These are phyloP conservation scores for Clepsis dumicolana DNA, from an alignment of 2,888 invertebrate species.

Conservation along the genomic window DNA sequence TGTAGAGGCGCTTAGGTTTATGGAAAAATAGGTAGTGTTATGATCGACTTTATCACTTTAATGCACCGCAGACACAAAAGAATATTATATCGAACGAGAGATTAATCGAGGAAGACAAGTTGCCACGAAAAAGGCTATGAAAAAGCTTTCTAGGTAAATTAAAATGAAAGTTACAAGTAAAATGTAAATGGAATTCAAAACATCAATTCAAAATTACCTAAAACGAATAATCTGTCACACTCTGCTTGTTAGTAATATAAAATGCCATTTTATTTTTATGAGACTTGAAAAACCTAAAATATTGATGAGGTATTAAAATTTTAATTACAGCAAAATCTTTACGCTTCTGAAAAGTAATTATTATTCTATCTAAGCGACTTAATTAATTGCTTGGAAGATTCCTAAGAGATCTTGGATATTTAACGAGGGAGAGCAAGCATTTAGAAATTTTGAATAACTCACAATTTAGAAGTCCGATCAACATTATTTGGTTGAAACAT, in stretches of 20 bases:
- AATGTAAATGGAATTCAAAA: too few species aligned
- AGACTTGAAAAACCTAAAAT: conserved; percentile 14
- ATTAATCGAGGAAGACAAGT: too few species aligned
- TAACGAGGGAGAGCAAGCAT: conserved; percentile 36
- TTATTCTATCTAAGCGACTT: conserved; percentile 43
- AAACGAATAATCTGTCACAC: not conserved
- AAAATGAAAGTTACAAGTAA: too few species aligned
- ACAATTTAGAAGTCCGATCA: conserved; percentile 39
- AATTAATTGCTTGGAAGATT: conserved; percentile 37
- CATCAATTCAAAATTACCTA: too few species aligned
- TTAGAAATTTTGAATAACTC: conserved; percentile 39
- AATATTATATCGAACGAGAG: too few species aligned
- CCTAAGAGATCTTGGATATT: conserved; percentile 40
- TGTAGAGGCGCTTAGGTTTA: too few species aligned
- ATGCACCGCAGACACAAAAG: too few species aligned
- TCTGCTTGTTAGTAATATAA: not conserved
- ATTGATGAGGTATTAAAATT: conserved; percentile 33
- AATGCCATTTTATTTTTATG: not conserved
- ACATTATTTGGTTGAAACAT: conserved; percentile 34
- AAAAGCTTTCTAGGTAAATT: too few species aligned
- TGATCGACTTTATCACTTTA: too few species aligned
- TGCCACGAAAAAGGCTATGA: too few species aligned
- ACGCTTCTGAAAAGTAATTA: conserved; percentile 30
- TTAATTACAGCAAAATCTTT: conserved; percentile 39
- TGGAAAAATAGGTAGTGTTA: too few species aligned